Base-by-base conservation (phyloP, 2,113 vertebrate genomes). In the Thymallus thymallus region DNA sequence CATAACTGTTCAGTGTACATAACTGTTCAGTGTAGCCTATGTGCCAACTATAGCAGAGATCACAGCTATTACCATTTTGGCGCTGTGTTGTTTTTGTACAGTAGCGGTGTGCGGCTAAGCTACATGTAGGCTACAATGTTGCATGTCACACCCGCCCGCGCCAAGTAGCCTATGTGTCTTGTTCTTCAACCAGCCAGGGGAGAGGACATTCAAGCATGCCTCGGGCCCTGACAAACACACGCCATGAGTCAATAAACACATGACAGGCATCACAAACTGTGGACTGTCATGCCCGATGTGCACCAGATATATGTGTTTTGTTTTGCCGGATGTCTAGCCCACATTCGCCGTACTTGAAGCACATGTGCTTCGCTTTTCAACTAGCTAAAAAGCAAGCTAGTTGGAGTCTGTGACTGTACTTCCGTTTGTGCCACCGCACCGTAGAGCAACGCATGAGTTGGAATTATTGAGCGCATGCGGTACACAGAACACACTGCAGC, bases 21-120 rank as follows among this genome's bases (percentile, higher is more conserved):
- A 93, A 93, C 89, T 69, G 73, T 58, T 60, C 41, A 45, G 66
- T 16, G n/a, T 46, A 23, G 89, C 88, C 88, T 88, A 60, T 88
- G 87, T 90, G 88, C 88, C 87, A 85, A 83, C 88, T 87, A 84
- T 71, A 88, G 85, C 88, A 48, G 85, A 78, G 80, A 86, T 79
- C 82, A 80, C 70, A 76, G 70, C 78, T 32, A 69, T 82, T 83
- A 82, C 74, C 87, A 64, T 74, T 74, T 79, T 76, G 83, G 23
- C 18, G 56, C 63, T 68, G 76, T 35, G 35, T 35, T 35, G 35
- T 41, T 41, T 41, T 75, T 76, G 48, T 18, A 82, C 80, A 76
- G 77, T 76, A 76, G 78, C 82, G 68, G 76, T 77, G 87, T 86
- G 84, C 78, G 69, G 76, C 30, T 69, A 80, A 2, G 6, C 7